Evolutionary conservation across 2,797 vertebrate species (phyloP), one percentile per base, ranked within the genome.

Genomic region (Lepus townsendii): DNA sequence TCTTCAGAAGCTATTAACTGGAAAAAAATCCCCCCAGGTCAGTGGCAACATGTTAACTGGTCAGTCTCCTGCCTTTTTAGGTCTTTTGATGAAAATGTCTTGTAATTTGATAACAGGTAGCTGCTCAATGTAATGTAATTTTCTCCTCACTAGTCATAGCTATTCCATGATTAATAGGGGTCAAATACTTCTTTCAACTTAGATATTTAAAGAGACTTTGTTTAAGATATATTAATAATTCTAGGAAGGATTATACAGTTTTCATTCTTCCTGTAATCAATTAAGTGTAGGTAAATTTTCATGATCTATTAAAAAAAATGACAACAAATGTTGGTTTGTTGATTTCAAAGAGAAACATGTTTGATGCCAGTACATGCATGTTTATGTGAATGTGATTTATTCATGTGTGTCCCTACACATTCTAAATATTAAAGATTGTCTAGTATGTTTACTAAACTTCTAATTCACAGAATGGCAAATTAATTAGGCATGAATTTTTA

Each of bases 1-100:
- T 98, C 98, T 98, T 98, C 97, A 97, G 96, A 97, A 96, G 98
- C 97, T 98, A 96, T 98, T 98, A 97, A 97, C 97, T 98, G 97
- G 97, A 97, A 97, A 68, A 84, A 90, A 95, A 97, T 95, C 90
- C 96, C 95, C 93, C 87, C 95, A 96, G 96, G 97, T 98, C 97
- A 98, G 88, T 93, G 91, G 95, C 97, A 98, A 95, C 94, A 97
- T 19, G 97, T 96, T 98, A 95, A 96, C 97, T 98, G 97, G 97
- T 98, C 97, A 97, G 0, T 88, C 95, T 82, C 82, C 92, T 97
- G 96, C 95, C 30, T 96, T 97, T 98, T 96, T 96, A 95, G 82
- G 89, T 88, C 94, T 97, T 98, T 98, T 98, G 97, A 98, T 98
- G 95, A 96, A 97, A 98, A 97, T 63, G 88, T 92, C 97, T 96